Conservation (phyloP, 2,888 invertebrate species). For the Lottia scabra region DNA sequence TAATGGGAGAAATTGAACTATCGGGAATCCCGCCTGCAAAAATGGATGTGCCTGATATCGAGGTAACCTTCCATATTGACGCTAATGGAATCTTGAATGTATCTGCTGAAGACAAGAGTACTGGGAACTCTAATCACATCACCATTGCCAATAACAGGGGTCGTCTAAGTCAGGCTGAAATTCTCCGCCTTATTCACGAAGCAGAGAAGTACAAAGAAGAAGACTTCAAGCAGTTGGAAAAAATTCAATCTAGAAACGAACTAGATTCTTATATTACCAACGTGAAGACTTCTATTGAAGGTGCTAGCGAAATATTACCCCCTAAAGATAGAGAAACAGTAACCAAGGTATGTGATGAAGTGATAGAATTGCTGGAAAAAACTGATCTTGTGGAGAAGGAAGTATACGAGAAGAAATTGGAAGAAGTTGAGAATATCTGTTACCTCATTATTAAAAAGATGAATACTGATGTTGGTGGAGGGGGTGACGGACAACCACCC, state of each 20-base stretch:
- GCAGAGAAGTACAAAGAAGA: constrained; percentile 3
- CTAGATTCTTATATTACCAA: constrained; percentile 56
- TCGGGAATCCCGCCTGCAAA: not conserved
- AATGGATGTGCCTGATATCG: not conserved
- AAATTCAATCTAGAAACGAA: constrained; percentile 52
- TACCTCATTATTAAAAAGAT: constrained; percentile 80
- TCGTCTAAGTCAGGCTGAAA: not conserved
- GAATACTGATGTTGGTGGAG: constrained; percentile 28
- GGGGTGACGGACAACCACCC: too few species aligned
- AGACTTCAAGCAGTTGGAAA: constrained; percentile 42
- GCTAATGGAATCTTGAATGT: constrained; percentile 8
- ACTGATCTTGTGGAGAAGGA: constrained; percentile 82
- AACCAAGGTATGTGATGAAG: constrained; percentile 71
- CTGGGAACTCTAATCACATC: constrained; percentile 19
- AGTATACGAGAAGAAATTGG: constrained; percentile 83
- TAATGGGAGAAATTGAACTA: constrained; percentile 7
- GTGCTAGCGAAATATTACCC: constrained; percentile 71
- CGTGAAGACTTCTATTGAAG: constrained; percentile 74
- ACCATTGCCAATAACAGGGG: not conserved
- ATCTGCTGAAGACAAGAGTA: constrained; percentile 14
- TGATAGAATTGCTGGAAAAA: constrained; percentile 84
- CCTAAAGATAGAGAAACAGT: constrained; percentile 80
- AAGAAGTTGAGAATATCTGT: constrained; percentile 82
- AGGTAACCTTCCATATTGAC: not conserved
- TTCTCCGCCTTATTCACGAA: not conserved